A percentile compares a stretch with the other conserved stretches of the same genome.
Conservation (phyloP, 2,888 invertebrate genomes). For the Tholera decimalis region DNA sequence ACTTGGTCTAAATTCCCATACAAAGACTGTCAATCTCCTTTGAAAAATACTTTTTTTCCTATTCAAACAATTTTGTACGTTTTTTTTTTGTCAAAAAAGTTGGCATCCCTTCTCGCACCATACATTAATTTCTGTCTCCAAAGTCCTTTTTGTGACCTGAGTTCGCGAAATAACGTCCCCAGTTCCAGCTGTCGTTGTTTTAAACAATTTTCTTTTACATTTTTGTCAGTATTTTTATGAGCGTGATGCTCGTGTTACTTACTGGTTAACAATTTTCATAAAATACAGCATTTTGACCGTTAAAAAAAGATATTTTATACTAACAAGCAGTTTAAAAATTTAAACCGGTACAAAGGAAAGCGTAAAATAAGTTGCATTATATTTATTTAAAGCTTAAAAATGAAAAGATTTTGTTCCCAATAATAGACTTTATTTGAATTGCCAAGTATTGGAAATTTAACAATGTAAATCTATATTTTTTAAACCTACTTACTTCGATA, state of each 20-base stretch:
- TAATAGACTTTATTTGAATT: not conserved
- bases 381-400: slow-evolving; percentile 15
- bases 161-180: slow-evolving; percentile 66
- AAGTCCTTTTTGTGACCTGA: slow-evolving; percentile 72
- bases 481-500: no score
- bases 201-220: slow-evolving; percentile 75
- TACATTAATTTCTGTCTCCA: slow-evolving; percentile 67
- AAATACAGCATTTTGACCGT: slow-evolving; percentile 49
- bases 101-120: no score
- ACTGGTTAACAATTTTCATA: slow-evolving; percentile 66
- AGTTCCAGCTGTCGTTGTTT: slow-evolving; percentile 74
- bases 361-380: slow-evolving; percentile 32
- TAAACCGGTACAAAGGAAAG: slow-evolving; percentile 19
- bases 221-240: slow-evolving; percentile 70
- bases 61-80: no score
- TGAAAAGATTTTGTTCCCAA: not conserved
- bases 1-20: no score
- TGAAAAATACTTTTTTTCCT: no score
- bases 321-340: slow-evolving; percentile 18
- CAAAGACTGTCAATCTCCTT: no score
- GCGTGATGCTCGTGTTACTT: slow-evolving; percentile 62
- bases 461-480: no score
- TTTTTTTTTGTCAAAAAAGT: no score
- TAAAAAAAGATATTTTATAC: slow-evolving; percentile 52
- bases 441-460: not conserved